Evolutionary conservation across 2,888 invertebrate species (phyloP).

Genomic region (Idaea biselata): DNA sequence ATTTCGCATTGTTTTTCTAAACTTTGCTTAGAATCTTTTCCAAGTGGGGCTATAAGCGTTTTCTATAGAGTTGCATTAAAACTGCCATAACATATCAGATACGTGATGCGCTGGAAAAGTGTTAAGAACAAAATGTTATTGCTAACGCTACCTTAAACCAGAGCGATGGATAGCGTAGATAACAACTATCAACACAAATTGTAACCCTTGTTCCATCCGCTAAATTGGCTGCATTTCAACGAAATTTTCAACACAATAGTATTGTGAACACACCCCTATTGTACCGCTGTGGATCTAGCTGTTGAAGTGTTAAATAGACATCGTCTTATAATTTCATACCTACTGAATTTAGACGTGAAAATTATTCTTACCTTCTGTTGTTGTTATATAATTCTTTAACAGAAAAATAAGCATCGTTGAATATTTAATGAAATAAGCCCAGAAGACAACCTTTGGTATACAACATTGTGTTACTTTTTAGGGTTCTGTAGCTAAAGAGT

Average conservation of each 20-base stretch:
- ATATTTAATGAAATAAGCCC: constrained; percentile 21
- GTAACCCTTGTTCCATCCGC: constrained; percentile 70
- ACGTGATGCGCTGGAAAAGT: too few relatives aligned
- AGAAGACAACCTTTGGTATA: not conserved
- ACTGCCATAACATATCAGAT: too few relatives aligned
- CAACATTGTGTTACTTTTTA: not conserved
- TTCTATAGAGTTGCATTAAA: not conserved
- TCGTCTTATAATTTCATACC: constrained; percentile 25
- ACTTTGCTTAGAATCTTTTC: too few relatives aligned
- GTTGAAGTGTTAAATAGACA: constrained; percentile 31
- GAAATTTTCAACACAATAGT: constrained; percentile 65
- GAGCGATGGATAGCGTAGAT: constrained; percentile 65
- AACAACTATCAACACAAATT: constrained; percentile 74
- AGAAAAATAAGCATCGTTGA: constrained; percentile 8
- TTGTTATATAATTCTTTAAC: not conserved
- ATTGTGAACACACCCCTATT: constrained; percentile 52
- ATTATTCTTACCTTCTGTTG: constrained; percentile 5
- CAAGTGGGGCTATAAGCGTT: too few relatives aligned
- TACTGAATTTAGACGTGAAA: not conserved
- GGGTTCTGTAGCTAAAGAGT: too few relatives aligned
- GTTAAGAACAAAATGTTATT: constrained; percentile 41
- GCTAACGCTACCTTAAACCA: constrained; percentile 48
- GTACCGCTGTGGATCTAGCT: constrained; percentile 35
- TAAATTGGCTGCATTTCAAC: constrained; percentile 75
- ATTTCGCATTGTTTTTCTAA: too few relatives aligned